Conservation (phyloP, 2,113 vertebrate species). For the Amphiprion ocellaris region DNA sequence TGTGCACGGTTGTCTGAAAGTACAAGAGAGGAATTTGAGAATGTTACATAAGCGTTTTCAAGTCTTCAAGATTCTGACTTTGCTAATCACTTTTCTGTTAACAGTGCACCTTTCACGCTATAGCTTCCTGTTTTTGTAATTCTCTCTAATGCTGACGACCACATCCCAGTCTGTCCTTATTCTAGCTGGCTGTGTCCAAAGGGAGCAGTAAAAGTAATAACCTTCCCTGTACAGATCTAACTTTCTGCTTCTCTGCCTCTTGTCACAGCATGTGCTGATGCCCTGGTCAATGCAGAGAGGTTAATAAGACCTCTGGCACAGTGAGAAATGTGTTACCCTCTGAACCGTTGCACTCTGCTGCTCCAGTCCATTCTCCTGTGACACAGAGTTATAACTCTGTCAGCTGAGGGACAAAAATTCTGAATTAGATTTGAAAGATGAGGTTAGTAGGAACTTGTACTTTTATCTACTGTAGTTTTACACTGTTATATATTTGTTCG, state of each 20-base stretch:
- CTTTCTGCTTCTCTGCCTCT: slow-evolving; percentile 20
- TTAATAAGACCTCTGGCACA: slow-evolving; percentile 55
- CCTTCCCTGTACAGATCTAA: neutral
- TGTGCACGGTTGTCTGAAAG: neutral
- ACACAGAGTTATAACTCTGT: slow-evolving; percentile 21
- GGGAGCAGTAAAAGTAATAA: slow-evolving; percentile 12
- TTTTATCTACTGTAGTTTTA: slow-evolving; percentile 8
- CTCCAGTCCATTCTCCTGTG: slow-evolving; percentile 33
- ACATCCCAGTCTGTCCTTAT: neutral
- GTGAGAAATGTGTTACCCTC: slow-evolving; percentile 43
- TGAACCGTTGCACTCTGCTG: slow-evolving; percentile 45
- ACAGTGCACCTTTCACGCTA: too few species aligned
- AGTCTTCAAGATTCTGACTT: too few species aligned
- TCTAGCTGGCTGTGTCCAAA: neutral
- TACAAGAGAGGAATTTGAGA: neutral
- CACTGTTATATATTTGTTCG: neutral
- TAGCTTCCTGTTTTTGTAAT: too few species aligned
- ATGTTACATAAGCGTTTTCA: too few species aligned
- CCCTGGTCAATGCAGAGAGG: slow-evolving; percentile 4
- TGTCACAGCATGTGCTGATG: slow-evolving; percentile 15
- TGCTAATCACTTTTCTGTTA: neutral
- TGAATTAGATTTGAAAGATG: neutral
- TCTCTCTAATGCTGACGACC: neutral
- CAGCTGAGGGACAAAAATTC: slow-evolving; percentile 13
- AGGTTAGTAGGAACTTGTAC: neutral